These are phyloP conservation scores for Nebria ingens DNA, from an alignment of 1,140 invertebrate species.

Conservation along the genomic window DNA sequence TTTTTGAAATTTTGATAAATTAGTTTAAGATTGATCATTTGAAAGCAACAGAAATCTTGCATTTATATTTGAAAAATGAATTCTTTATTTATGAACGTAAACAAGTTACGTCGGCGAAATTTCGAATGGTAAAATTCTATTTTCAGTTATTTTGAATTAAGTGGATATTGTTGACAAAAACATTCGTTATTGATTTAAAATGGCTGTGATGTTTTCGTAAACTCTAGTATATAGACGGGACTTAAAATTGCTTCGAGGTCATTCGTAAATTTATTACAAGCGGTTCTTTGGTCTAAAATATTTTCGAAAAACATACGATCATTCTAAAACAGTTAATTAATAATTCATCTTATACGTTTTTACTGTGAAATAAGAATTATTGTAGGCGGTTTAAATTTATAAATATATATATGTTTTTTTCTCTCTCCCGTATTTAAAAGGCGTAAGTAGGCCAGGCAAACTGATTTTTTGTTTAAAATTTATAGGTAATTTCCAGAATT, in stretches of 20 bases:
- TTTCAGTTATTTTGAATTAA: too few relatives aligned
- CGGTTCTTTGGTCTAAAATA: neutral
- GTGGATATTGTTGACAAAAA: too few relatives aligned
- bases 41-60: too few relatives aligned
- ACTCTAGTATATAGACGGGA: too few relatives aligned
- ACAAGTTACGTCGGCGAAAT: too few relatives aligned
- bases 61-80: too few relatives aligned
- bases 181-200: neutral
- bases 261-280: neutral
- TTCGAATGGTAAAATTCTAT: too few relatives aligned
- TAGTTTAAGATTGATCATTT: too few relatives aligned
- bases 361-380: neutral
- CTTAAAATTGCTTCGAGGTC: neutral
- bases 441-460: neutral
- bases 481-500: too few relatives aligned
- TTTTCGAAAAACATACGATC: neutral
- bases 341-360: neutral
- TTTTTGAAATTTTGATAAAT: too few relatives aligned
- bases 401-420: constrained; percentile 3
- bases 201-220: neutral
- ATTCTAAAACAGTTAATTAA: neutral
- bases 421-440: neutral
- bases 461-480: neutral
- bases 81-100: too few relatives aligned
- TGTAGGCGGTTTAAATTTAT: neutral